phyloP scores from a whole-genome alignment of 1,140 invertebrate species.

The Platorchestia sp. region DNA sequence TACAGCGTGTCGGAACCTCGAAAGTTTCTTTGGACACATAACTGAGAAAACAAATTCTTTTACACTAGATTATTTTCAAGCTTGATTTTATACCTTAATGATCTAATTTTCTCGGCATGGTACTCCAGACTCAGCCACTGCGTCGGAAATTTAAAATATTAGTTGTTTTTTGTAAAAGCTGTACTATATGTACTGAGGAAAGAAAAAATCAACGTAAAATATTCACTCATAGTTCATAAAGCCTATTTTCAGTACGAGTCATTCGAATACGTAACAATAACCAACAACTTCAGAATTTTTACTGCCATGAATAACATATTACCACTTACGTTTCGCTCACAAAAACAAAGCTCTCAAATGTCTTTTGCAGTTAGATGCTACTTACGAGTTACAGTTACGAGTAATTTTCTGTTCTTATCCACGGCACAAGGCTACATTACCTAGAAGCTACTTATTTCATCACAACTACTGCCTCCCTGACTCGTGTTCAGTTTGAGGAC shows the following conservation, averaged over 20 bases:
- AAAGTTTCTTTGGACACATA: not conserved
- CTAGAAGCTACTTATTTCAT: not conserved
- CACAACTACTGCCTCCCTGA: not conserved
- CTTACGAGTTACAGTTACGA: too few species aligned
- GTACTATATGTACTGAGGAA: not conserved
- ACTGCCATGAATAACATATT: not conserved
- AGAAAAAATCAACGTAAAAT: not conserved
- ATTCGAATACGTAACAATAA: too few species aligned
- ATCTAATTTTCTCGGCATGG: not conserved
- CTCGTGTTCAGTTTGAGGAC: not conserved
- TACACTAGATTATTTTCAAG: not conserved
- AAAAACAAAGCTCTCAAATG: not conserved
- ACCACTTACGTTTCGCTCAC: not conserved
- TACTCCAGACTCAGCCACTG: not conserved
- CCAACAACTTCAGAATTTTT: not conserved
- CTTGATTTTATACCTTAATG: not conserved
- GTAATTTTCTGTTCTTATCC: not conserved
- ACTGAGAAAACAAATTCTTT: not conserved
- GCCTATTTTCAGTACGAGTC: too few species aligned
- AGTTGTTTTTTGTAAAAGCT: not conserved
- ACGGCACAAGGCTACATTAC: not conserved
- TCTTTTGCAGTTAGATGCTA: not conserved
- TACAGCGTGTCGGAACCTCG: not conserved
- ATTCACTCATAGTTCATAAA: too few species aligned
- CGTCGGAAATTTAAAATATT: not conserved